These are phyloP conservation scores for Drosophila diplacantha DNA, from an alignment of 2,888 invertebrate species.

Conservation along the genomic window DNA sequence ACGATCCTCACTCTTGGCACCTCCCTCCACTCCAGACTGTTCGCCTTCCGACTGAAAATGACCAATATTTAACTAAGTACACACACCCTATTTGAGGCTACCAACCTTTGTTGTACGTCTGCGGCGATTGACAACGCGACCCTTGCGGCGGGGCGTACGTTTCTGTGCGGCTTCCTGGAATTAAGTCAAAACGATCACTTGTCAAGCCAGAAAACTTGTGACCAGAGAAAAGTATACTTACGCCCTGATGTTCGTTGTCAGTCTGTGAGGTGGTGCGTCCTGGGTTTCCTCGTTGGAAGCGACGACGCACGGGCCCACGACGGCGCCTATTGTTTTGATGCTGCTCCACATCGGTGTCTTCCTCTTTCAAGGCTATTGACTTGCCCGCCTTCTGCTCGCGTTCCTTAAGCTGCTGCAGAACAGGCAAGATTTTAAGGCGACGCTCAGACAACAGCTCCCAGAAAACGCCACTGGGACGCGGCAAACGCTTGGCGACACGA, in stretches of 20 bases:
- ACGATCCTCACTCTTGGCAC: slow-evolving; percentile 74
- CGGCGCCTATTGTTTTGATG: slow-evolving; percentile 78
- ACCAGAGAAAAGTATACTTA: slow-evolving; percentile 34
- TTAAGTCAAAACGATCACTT: background rate
- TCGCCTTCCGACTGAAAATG: slow-evolving; percentile 74
- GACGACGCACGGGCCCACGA: slow-evolving; percentile 76
- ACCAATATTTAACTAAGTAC: background rate
- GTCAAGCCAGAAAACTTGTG: too few species aligned
- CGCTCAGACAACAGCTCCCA: slow-evolving; percentile 88
- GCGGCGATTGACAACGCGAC: slow-evolving; percentile 72
- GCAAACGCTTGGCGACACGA: slow-evolving; percentile 80
- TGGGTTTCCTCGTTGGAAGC: slow-evolving; percentile 78
- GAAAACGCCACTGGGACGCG: slow-evolving; percentile 85
- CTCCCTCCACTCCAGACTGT: slow-evolving; percentile 74
- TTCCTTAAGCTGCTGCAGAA: slow-evolving; percentile 84
- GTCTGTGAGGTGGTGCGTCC: slow-evolving; percentile 77
- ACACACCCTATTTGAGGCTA: background rate
- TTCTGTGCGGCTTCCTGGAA: slow-evolving; percentile 60
- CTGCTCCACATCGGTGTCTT: slow-evolving; percentile 84
- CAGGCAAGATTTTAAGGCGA: slow-evolving; percentile 85
- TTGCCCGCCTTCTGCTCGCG: slow-evolving; percentile 84
- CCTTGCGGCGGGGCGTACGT: slow-evolving; percentile 69
- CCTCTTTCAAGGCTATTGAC: slow-evolving; percentile 82
- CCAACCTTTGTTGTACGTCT: slow-evolving; percentile 74
- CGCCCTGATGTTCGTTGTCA: slow-evolving; percentile 74